A percentile compares a stretch with the other conserved stretches of the same genome.
Conservation (phyloP, 1,140 invertebrate genomes). For the Drosophila tsacasi region DNA sequence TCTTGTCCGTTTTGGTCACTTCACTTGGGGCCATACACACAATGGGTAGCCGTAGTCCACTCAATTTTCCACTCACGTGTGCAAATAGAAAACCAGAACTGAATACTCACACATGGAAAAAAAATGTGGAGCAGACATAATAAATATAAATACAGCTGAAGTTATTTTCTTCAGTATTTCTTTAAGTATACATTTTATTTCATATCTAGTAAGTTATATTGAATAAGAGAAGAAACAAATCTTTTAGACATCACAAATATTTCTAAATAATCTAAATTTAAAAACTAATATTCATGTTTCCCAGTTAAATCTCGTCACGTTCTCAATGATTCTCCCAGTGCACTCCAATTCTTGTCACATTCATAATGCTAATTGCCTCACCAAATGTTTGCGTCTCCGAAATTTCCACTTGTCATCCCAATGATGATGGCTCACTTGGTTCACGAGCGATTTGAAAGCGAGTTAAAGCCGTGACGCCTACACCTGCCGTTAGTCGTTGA, state of each 20-base stretch:
- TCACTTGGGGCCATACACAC: slow-evolving; percentile 14
- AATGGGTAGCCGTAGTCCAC: slow-evolving; percentile 19
- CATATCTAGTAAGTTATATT: not conserved
- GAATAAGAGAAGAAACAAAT: not conserved
- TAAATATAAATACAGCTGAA: not conserved
- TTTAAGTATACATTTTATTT: not conserved
- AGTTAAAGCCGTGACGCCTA: slow-evolving; percentile 31
- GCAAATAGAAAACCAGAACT: slow-evolving; percentile 52
- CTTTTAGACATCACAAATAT: no score
- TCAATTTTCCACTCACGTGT: slow-evolving; percentile 51
- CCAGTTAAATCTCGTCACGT: not conserved
- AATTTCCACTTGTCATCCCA: slow-evolving; percentile 40
- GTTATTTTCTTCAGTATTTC: not conserved
- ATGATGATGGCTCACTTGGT: slow-evolving; percentile 35
- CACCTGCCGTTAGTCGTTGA: slow-evolving; percentile 41
- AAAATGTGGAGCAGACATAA: not conserved
- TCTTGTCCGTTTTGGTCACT: slow-evolving; percentile 37
- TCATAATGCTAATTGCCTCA: slow-evolving; percentile 48
- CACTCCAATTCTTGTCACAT: slow-evolving; percentile 27
- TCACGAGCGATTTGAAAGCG: slow-evolving; percentile 5
- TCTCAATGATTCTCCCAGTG: not conserved
- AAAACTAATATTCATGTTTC: no score
- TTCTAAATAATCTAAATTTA: not conserved
- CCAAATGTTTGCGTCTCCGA: slow-evolving; percentile 47
- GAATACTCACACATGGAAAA: slow-evolving; percentile 14